These are phyloP conservation scores for Cantharis rufa DNA, from an alignment of 2,888 invertebrate genomes.

Conservation along the genomic window DNA sequence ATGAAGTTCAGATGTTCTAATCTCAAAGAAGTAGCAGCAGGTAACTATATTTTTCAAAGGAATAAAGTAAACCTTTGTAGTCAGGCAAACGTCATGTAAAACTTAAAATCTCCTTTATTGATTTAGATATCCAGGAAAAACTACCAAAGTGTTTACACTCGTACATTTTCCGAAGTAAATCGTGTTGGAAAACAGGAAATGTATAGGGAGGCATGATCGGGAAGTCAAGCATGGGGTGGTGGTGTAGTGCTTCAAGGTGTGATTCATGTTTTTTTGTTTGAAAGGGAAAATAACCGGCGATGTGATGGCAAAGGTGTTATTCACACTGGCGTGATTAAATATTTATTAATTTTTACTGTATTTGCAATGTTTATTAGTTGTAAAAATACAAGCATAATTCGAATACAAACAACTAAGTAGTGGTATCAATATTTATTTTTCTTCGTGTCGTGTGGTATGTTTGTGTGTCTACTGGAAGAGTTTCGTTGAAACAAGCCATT, in stretches of 20 bases:
- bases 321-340: background rate
- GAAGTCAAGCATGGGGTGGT: background rate
- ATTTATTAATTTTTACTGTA: background rate
- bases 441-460: constrained; percentile 9
- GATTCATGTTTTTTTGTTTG: background rate
- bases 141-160: background rate
- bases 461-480: constrained; percentile 19
- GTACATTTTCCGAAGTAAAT: background rate
- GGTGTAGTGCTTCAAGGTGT: background rate
- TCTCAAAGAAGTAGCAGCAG: background rate
- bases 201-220: background rate
- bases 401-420: constrained; percentile 15
- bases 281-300: background rate
- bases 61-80: background rate
- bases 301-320: background rate
- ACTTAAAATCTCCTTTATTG: background rate
- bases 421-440: constrained; percentile 15
- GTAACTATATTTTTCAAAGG: background rate
- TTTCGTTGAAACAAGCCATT: constrained; percentile 22
- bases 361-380: background rate
- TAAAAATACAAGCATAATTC: constrained; percentile 8
- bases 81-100: background rate
- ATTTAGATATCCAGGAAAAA: background rate
- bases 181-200: background rate
- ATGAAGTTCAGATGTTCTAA: background rate